Evolutionary conservation across 2,113 vertebrate genomes (phyloP), one percentile per base, ranked within the genome.

Genomic region (Aspiorhynchus laticeps): DNA sequence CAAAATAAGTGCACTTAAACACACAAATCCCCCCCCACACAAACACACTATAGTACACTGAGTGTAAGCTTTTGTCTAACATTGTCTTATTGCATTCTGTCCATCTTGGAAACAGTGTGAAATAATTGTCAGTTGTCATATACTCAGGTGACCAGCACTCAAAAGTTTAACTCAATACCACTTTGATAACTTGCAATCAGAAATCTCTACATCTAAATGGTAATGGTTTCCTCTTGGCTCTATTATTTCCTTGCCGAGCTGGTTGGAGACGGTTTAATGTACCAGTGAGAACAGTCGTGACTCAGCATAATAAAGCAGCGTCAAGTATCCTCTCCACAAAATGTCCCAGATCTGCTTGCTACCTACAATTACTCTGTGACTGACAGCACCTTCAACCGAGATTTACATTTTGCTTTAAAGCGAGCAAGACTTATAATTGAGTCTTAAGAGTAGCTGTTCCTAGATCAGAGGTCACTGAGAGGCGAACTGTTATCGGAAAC

Each of bases 271-370:
- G 74, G 86, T 80, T 84, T 89, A 83, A 83, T 83, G 73, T 89
- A 83, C 67, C 86, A 69, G 65, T 69, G 69, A 78, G 88, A 87
- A 80, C 28, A 81, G 67, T 19, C 89, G 71, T 90, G 89, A 75
- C 85, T 84, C 67, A 81, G 89, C 89, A 90, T 90, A 90, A 81
- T 88, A 78, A 85, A n/a, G 43, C 81, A 59, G 81, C 67, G 48
- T 85, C 67, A 41, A 86, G 85, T 31, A 80, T 61, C 46, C 76
- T 75, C 89, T 86, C 69, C 26, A 67, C 31, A 71, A 61, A 86
- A 77, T 41, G 46, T 63, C 74, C 61, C 28, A 51, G 75, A 69
- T 79, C 48, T 14, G 17, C 56, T 77, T 46, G 31, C 59, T 53
- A 17, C 53, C 33, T 65, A 46, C 75, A 51, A 56, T 78, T 87